phyloP scores from a whole-genome alignment of 2,888 invertebrate genomes.

The Caenorhabditis uteleia region DNA sequence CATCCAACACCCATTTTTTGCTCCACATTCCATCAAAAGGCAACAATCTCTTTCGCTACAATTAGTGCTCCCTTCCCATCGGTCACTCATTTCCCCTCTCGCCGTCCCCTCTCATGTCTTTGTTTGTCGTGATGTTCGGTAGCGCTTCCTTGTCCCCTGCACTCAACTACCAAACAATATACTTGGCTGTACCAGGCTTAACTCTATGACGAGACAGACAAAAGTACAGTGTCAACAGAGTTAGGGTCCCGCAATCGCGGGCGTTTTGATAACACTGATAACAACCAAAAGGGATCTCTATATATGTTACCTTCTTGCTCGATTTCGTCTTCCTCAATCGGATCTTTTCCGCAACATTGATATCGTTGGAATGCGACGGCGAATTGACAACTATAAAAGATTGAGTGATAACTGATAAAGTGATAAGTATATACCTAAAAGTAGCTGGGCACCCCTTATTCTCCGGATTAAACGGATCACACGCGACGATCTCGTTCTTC shows the following conservation, averaged over 20 bases:
- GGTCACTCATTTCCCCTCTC: no score
- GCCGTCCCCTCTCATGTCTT: no score
- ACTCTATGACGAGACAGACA: no score
- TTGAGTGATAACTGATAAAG: neutral
- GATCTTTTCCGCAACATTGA: conserved; percentile 66
- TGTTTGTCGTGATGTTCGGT: conserved; percentile 29
- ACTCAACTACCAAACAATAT: neutral
- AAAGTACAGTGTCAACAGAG: conserved; percentile 36
- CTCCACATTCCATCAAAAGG: no score
- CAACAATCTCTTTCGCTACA: no score
- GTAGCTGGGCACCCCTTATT: conserved; percentile 59
- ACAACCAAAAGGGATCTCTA: no score
- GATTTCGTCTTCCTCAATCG: conserved; percentile 61
- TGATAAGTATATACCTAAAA: conserved; percentile 8
- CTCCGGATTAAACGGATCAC: conserved; percentile 64
- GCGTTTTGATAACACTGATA: neutral
- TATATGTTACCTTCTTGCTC: conserved; percentile 45
- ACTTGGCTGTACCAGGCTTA: no score
- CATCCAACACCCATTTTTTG: no score
- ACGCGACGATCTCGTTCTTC: conserved; percentile 55
- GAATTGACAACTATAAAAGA: conserved; percentile 52
- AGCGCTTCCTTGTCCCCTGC: conserved; percentile 19
- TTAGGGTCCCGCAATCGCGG: no score
- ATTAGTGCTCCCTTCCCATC: no score
- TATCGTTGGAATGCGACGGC: conserved; percentile 61